These are phyloP conservation scores for Amphilophus citrinellus DNA, from an alignment of 2,113 vertebrate species.

Conservation along the genomic window DNA sequence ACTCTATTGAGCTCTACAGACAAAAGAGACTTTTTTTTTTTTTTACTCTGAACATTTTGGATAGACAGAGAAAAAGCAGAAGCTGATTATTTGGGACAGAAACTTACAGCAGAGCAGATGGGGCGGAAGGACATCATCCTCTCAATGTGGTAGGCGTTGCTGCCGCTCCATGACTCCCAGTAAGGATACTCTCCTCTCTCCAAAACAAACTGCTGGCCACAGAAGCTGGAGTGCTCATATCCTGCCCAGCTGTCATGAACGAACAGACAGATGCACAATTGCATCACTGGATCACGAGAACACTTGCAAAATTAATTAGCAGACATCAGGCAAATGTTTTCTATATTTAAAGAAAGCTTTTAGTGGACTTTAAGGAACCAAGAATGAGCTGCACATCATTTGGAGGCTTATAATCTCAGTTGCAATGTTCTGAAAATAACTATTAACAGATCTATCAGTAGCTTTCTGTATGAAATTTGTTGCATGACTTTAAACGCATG, in stretches of 20 bases:
- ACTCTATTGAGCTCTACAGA: not conserved
- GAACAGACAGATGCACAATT: constrained; percentile 16
- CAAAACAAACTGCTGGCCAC: constrained; percentile 96
- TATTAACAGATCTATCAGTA: not conserved
- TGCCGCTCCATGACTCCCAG: constrained; percentile 98
- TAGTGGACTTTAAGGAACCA: not conserved
- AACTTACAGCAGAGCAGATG: constrained; percentile 94
- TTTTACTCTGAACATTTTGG: not conserved
- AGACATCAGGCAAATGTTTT: not conserved
- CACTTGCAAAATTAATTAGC: not conserved
- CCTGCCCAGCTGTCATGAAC: constrained; percentile 88
- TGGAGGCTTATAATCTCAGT: not conserved
- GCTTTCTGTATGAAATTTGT: not conserved
- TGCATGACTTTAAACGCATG: not conserved
- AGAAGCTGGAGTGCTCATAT: constrained; percentile 95
- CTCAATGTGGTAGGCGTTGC: constrained; percentile 96
- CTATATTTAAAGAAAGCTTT: not conserved
- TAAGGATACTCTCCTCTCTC: constrained; percentile 96
- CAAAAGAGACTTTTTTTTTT: not conserved
- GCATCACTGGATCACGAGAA: not conserved
- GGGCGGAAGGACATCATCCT: constrained; percentile 97
- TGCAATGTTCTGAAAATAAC: not conserved
- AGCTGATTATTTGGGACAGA: not conserved
- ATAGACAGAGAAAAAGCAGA: not conserved
- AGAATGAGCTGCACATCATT: not conserved